phyloP scores from a whole-genome alignment of 1,140 invertebrate species.

The Trichoplusia ni region DNA sequence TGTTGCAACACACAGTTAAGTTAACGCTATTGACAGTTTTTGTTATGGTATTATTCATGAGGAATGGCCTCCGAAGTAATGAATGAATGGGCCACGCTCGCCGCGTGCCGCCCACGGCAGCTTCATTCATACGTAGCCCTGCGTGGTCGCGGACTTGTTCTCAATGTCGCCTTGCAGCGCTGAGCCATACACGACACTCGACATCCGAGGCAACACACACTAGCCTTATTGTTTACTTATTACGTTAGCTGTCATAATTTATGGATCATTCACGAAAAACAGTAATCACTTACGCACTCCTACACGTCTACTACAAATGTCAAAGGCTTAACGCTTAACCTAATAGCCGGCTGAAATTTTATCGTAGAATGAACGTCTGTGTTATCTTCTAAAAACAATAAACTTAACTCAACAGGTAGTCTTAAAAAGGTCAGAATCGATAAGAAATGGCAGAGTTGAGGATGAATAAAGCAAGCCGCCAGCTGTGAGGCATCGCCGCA shows the following conservation, averaged over 20 bases:
- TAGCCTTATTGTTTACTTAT: constrained; percentile 2
- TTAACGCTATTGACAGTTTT: constrained; percentile 59
- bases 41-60: constrained; percentile 77
- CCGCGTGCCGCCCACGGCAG: constrained; percentile 63
- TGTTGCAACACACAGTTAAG: constrained; percentile 19
- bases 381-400: constrained; percentile 36
- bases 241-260: background rate
- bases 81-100: constrained; percentile 73
- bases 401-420: constrained; percentile 54
- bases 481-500: constrained; percentile 36
- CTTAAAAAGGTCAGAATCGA: constrained; percentile 66
- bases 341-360: constrained; percentile 9
- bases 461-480: constrained; percentile 43
- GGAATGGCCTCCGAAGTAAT: constrained; percentile 74
- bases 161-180: constrained; percentile 57
- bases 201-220: background rate
- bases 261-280: constrained; percentile 1
- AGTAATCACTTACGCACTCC: background rate
- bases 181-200: constrained; percentile 1
- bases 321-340: constrained; percentile 30
- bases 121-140: constrained; percentile 75
- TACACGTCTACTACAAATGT: constrained; percentile 30
- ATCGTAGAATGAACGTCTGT: constrained; percentile 18
- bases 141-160: constrained; percentile 60
- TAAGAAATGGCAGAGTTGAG: constrained; percentile 71